Conservation (phyloP, 2,888 invertebrate genomes). For the Hemithea aestivaria region DNA sequence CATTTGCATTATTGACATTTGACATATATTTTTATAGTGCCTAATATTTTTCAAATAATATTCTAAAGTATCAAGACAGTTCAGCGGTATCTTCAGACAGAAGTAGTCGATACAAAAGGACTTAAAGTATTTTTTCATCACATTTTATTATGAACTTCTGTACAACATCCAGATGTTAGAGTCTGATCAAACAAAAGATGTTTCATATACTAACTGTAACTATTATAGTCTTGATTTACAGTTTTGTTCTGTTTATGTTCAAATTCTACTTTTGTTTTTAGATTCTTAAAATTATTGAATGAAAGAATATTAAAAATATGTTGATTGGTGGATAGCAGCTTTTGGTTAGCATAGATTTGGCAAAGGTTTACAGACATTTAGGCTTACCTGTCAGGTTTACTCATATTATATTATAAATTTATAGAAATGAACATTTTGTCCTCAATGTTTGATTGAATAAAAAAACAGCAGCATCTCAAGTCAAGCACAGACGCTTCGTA, state of each 20-base stretch:
- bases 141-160: conserved; percentile 79
- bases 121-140: conserved; percentile 77
- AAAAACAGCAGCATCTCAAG: no score
- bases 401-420: no score
- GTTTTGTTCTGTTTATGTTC: conserved; percentile 62
- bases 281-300: conserved; percentile 35
- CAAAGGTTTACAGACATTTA: no score
- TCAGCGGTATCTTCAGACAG: conserved; percentile 48
- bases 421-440: no score
- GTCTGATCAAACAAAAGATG: conserved; percentile 76
- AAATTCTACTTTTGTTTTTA: conserved; percentile 54
- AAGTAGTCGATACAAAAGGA: conserved; percentile 76
- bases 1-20: no score
- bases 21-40: no score
- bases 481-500: no score
- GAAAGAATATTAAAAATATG: neutral
- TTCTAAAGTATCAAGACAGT: conserved; percentile 55
- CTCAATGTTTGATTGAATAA: no score
- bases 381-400: no score
- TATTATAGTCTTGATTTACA: conserved; percentile 68
- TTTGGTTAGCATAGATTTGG: no score
- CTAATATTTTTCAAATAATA: conserved; percentile 10
- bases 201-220: conserved; percentile 69
- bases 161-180: conserved; percentile 76
- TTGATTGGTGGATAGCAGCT: neutral